Base-by-base conservation (phyloP, 2,113 vertebrate genomes). In the Eretmochelys imbricata region DNA sequence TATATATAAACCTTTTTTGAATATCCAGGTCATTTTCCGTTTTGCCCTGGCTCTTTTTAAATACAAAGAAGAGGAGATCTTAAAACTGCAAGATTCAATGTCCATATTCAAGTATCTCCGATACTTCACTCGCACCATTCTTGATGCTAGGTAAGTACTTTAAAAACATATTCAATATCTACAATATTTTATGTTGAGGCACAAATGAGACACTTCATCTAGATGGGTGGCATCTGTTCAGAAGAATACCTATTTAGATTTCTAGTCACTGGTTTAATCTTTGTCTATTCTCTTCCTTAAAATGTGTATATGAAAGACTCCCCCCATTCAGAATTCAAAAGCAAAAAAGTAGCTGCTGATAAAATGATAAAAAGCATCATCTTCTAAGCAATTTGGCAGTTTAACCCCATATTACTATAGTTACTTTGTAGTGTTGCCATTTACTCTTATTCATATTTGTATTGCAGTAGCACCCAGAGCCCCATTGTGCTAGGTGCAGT, bases 61-160 rank as follows among this genome's bases (percentile, higher is more conserved):
- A 89, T 99, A 98, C 98, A 99, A 99, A 97, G 99, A 99, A 92
- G 99, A 99, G 49, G 99, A 99, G 93, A 99, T 99, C 96, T 94
- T 99, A 72, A 99, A 99, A 89, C 81, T 99, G 82, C 98, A 99
- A 53, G 99, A 99, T 86, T 98, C 99, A 0, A 99, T 99, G 91
- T 98, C 99, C 92, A 99, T 99, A 94, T 99, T 99, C 98, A 99
- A 99, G 97, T 99, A 99, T 92, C 99, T 99, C 35, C 96, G 99
- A 4, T 99, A 98, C 88, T 99, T 99, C 97, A 99, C 99, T 0
- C 98, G 98, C 85, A 99, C 99, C 0, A 98, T 99, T 93, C 98
- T 99, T 13, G 99, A 99, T 92, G 98, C 99, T n/a, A 98, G 99
- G 99, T 99, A 97, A 85, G 89, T 84, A 11, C 38, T 76, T 38